These are phyloP conservation scores for Bemisia tabaci DNA, from an alignment of 1,140 invertebrate genomes.

Conservation along the genomic window DNA sequence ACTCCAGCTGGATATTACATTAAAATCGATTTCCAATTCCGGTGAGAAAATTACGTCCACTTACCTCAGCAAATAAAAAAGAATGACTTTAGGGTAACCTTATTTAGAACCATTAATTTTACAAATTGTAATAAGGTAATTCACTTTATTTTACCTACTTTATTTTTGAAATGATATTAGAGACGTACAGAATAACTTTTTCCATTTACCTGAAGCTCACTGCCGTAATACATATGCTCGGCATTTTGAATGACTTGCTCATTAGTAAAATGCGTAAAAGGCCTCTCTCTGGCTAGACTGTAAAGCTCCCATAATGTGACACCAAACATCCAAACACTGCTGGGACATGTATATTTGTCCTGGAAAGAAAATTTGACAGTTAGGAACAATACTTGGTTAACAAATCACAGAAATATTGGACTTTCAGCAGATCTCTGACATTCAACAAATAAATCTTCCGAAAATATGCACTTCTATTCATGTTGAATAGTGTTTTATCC, in stretches of 20 bases:
- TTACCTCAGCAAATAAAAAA: too few species aligned
- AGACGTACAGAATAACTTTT: too few species aligned
- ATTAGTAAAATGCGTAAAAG: slow-evolving; percentile 52
- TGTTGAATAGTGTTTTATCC: background rate
- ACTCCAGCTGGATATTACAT: background rate
- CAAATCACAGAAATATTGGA: too few species aligned
- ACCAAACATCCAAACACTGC: slow-evolving; percentile 52
- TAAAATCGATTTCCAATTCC: background rate
- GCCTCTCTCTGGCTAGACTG: slow-evolving; percentile 53
- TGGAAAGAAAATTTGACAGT: slow-evolving; percentile 28
- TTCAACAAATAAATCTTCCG: background rate
- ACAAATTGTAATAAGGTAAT: too few species aligned
- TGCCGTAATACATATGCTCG: slow-evolving; percentile 50
- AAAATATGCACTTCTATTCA: background rate
- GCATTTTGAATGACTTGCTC: slow-evolving; percentile 62
- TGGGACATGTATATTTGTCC: slow-evolving; percentile 48
- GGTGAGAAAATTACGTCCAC: background rate
- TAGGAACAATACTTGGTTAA: too few species aligned
- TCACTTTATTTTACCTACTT: too few species aligned
- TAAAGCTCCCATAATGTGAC: slow-evolving; percentile 63
- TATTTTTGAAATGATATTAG: too few species aligned
- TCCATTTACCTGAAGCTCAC: slow-evolving; percentile 41
- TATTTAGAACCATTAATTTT: too few species aligned
- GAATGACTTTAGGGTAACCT: too few species aligned
- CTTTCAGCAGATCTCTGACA: background rate